Conservation (phyloP, 1,140 invertebrate species). For the Drosophila jambulina region DNA sequence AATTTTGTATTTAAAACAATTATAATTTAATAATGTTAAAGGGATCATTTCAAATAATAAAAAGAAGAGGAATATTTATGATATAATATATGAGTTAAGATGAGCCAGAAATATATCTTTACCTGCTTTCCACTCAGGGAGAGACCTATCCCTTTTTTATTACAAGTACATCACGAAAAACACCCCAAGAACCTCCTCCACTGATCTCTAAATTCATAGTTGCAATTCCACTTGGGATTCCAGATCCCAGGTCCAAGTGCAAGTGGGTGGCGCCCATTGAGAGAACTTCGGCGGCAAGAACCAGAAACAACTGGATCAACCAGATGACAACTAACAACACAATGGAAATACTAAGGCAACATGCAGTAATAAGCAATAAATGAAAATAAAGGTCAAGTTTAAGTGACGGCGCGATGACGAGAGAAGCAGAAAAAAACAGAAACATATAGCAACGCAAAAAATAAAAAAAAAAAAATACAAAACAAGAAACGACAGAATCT, state of each 20-base stretch:
- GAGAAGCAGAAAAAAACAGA: constrained; percentile 14
- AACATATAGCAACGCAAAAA: constrained; percentile 9
- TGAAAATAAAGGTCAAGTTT: constrained; percentile 79
- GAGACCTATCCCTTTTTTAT: too few relatives aligned
- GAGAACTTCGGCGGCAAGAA: constrained; percentile 44
- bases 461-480: neutral
- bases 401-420: constrained; percentile 59
- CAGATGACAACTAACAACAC: constrained; percentile 37
- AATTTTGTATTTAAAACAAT: neutral
- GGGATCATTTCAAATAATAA: too few relatives aligned
- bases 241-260: constrained; percentile 27
- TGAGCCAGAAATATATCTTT: neutral
- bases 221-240: neutral
- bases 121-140: too few relatives aligned
- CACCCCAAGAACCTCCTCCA: too few relatives aligned
- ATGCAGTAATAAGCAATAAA: constrained; percentile 75
- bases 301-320: constrained; percentile 51
- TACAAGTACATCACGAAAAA: too few relatives aligned
- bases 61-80: fast-evolving
- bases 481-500: constrained; percentile 16
- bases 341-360: constrained; percentile 44
- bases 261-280: constrained; percentile 38
- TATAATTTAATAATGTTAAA: neutral
- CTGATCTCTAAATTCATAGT: too few relatives aligned
- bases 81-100: neutral